Evolutionary conservation across 2,113 vertebrate species (phyloP), one percentile per base, ranked within the genome.

Genomic region (Phaethornis superciliosus): DNA sequence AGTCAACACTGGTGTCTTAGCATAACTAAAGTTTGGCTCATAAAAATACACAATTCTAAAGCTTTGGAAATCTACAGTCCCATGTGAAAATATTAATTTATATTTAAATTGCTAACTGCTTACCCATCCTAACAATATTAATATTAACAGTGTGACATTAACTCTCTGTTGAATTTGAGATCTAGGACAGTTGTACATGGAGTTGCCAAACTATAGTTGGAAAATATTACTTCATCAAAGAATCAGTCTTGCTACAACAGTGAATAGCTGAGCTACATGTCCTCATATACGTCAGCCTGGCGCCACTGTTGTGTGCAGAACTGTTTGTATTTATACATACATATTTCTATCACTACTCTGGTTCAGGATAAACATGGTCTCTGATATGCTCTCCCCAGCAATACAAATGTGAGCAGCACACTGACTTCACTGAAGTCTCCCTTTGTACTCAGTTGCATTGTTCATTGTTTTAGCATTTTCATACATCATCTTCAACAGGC

Each of bases 191-290:
- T 89, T 92, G 70, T 68, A 62, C 62, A 56, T 0, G 42, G 70
- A 70, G 84, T 68, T 96, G 95, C 95, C 96, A 97, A 96, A 89
- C 71, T 78, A 44, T 12, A 88, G 89, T 0, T 91, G 96, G 95
- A 96, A 97, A 97, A 95, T 92, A 95, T 97, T 96, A 97, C 95
- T 96, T 96, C 95, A 97, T 94, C 94, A 91, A 96, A 96, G 91
- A 94, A 94, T 93, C 67, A 89, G 91, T 76, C 65, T 77, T 85
- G 94, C 91, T 96, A 92, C 83, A 86, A 81, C 58, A n/a, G 85
- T 22, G 76, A 84, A 92, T 32, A 96, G 93, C 72, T 46, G 90
- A 94, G 95, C 84, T 95, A 90, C 90, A 74, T 86, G 93, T 93
- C 95, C 95, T 79, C 79, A 70, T 69, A 60, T 5, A 70, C 60